Base-by-base conservation (phyloP, 2,797 vertebrate genomes). In the Calcarius lapponicus region DNA sequence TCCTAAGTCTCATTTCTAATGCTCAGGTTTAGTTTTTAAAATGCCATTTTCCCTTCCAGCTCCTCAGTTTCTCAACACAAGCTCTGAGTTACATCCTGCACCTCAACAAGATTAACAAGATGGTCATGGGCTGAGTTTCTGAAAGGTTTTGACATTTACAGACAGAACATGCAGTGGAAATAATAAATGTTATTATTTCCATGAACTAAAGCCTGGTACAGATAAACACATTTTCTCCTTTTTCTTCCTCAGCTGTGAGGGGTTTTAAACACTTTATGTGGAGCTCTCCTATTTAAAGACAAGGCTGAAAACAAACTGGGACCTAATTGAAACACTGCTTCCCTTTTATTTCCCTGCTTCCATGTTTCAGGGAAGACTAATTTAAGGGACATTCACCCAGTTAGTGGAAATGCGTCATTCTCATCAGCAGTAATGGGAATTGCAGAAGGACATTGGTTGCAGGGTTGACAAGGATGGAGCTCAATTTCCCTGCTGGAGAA, bases 331-430 rank as follows among this genome's bases (percentile, higher is more conserved):
- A 75, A 31, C 69, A 16, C 51, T 42, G n/a, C 31, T 15, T 87
- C 31, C 31, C 58, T 87, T 86, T 94, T 71, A 88, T 83, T 95
- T 83, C 50, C 75, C 61, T 90, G 10, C 32, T 78, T 50, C 53
- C 17, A 40, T 69, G 65, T 90, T 91, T 92, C 51, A 86, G 51
- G 25, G 73, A 89, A 84, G 58, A 80, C n/a, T 80, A 62, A 93
- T 92, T 93, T 86, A 57, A 93, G 58, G 82, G 58, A 86, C 56
- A 24, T 53, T 90, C 70, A 56, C 60, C 38, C 65, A 78, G 85
- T 86, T 72, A 81, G 87, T 86, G 85, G 87, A 96, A 93, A 56
- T 88, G 72, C 24, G 6, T 94, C 91, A 95, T 36, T 65, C 79
- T 50, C 65, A 69, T 88, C 80, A 75, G 62, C 80, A 64, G 12